Conservation (phyloP, 2,113 vertebrate species). For the Daphoenositta chrysoptera region DNA sequence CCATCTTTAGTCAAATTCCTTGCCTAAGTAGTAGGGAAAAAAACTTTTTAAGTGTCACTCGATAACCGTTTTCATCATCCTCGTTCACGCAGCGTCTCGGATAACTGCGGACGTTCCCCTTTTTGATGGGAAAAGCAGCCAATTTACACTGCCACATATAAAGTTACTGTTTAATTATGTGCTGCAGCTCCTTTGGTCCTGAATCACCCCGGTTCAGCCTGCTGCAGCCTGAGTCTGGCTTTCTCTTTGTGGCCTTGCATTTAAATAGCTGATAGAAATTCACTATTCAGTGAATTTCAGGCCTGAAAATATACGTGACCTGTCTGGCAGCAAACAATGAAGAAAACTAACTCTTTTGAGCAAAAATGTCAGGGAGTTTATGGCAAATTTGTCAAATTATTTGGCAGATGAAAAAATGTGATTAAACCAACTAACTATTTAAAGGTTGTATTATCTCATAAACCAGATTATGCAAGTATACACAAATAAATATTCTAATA, state of each 20-base stretch:
- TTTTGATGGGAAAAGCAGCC: background rate
- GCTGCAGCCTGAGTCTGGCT: constrained; percentile 13
- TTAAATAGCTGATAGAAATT: constrained; percentile 59
- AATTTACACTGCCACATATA: background rate
- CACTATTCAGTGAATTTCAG: too few species aligned
- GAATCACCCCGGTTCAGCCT: background rate
- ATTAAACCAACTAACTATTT: background rate
- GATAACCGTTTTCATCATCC: background rate
- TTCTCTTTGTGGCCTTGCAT: constrained; percentile 48
- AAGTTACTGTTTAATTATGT: constrained; percentile 20
- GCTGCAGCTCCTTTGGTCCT: background rate
- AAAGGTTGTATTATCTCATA: background rate
- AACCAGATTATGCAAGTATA: background rate
- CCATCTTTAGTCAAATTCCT: constrained; percentile 23
- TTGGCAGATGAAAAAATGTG: background rate
- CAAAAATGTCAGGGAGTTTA: constrained; percentile 8
- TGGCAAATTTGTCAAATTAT: background rate
- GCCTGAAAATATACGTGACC: constrained; percentile 48
- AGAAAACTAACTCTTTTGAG: constrained; percentile 45
- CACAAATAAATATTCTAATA: background rate
- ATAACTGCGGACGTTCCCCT: fast-evolving
- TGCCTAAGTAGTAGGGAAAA: background rate
- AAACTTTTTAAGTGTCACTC: background rate
- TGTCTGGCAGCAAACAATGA: constrained; percentile 47
- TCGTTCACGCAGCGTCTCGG: fast-evolving